phyloP scores from a whole-genome alignment of 2,888 invertebrate genomes.

The Gibbula magus region DNA sequence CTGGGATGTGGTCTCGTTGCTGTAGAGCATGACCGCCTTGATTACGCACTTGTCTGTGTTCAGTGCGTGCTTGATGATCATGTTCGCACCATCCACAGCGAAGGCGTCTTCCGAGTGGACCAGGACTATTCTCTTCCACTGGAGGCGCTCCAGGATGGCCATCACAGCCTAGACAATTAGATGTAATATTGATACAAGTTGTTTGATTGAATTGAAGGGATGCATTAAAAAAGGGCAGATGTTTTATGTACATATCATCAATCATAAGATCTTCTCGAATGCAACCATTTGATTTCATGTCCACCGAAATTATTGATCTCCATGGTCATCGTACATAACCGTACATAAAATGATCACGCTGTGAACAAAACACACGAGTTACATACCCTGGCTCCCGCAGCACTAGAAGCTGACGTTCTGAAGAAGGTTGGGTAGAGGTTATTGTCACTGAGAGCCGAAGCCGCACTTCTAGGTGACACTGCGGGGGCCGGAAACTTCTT shows the following conservation, averaged over 20 bases:
- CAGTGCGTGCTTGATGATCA: conserved; percentile 51
- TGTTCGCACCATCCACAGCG: conserved; percentile 48
- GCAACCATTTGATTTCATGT: too few species aligned
- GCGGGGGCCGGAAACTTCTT: conserved; percentile 78
- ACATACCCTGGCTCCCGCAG: conserved; percentile 56
- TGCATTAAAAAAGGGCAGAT: too few species aligned
- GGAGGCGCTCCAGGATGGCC: conserved; percentile 66
- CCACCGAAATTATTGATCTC: too few species aligned
- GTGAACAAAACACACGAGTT: not conserved
- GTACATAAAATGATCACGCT: too few species aligned
- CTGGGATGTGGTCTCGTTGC: conserved; percentile 28
- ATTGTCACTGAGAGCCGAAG: conserved; percentile 58
- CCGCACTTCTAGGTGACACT: conserved; percentile 58
- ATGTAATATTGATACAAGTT: not conserved
- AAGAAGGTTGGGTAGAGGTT: conserved; percentile 64
- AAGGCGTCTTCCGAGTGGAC: conserved; percentile 67
- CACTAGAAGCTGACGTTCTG: conserved; percentile 55
- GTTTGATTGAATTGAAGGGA: too few species aligned
- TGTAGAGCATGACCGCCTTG: conserved; percentile 43
- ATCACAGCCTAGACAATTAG: conserved; percentile 62
- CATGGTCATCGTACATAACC: too few species aligned
- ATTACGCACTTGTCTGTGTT: conserved; percentile 57
- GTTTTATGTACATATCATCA: too few species aligned
- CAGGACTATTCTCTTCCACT: conserved; percentile 74
- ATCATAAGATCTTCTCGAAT: too few species aligned